Percentiles rank a stretch among this genome's conserved stretches.
Conservation (phyloP, 2,113 vertebrate species). For the Platichthys stellatus region DNA sequence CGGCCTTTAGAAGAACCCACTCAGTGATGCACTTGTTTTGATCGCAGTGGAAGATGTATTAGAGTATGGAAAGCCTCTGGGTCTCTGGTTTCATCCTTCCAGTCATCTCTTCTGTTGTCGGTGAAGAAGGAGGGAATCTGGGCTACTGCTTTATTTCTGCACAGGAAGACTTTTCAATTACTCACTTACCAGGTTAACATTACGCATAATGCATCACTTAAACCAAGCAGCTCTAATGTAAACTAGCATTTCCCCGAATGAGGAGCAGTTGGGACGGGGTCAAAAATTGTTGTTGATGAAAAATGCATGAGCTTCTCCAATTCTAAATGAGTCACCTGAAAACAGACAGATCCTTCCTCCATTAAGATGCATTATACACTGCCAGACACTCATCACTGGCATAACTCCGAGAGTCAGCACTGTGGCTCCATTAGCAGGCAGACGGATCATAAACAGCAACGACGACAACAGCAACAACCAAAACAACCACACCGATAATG, state of each 20-base stretch:
- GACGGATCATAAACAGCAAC: constrained; percentile 33
- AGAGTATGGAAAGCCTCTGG: not conserved
- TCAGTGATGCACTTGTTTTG: not conserved
- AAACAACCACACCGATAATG: not conserved
- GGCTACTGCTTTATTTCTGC: not conserved
- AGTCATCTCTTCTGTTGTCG: not conserved
- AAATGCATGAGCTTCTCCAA: constrained; percentile 40
- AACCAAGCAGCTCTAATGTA: constrained; percentile 28
- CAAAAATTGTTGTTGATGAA: constrained; percentile 39
- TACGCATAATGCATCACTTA: constrained; percentile 13
- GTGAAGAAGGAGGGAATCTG: not conserved
- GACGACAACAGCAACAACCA: constrained; percentile 11
- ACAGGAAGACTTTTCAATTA: not conserved
- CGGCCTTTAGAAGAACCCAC: not conserved
- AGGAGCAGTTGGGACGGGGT: not conserved
- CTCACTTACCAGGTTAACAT: constrained; percentile 21
- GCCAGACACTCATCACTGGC: constrained; percentile 3
- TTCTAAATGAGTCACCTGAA: constrained; percentile 41
- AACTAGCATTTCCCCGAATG: constrained; percentile 10
- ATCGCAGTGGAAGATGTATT: not conserved
- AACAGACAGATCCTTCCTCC: constrained; percentile 33
- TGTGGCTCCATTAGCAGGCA: constrained; percentile 53
- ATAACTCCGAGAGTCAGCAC: constrained; percentile 45
- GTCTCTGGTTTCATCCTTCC: not conserved
- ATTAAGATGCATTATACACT: constrained; percentile 54